Evolutionary conservation across 2,797 vertebrate species (phyloP).

Genomic region (Fundulus diaphanus): DNA sequence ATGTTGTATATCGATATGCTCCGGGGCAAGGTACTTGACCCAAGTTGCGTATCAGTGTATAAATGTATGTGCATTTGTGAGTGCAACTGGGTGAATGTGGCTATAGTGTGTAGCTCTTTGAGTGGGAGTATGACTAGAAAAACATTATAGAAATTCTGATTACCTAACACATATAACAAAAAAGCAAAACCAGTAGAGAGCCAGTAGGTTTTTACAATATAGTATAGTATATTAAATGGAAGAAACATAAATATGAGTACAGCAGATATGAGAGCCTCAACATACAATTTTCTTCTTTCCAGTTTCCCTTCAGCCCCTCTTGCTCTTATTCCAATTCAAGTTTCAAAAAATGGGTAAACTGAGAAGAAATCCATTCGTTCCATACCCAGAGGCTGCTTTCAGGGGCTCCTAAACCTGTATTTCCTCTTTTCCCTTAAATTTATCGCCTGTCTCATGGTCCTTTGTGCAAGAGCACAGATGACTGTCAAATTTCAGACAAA

Average conservation of each 20-base stretch:
- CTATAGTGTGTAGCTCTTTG: not conserved
- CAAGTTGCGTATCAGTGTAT: not conserved
- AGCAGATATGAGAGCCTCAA: constrained; percentile 44
- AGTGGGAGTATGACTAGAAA: not conserved
- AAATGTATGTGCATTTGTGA: not conserved
- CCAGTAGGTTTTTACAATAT: not conserved
- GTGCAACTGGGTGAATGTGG: not conserved
- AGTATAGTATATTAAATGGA: not conserved
- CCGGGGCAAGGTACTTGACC: not conserved
- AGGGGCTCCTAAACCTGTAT: constrained; percentile 74
- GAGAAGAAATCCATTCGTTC: constrained; percentile 76
- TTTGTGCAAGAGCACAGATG: constrained; percentile 66
- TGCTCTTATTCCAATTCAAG: constrained; percentile 73
- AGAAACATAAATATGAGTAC: constrained; percentile 20
- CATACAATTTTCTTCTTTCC: constrained; percentile 39
- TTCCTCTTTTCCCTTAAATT: constrained; percentile 70
- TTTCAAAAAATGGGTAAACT: constrained; percentile 68
- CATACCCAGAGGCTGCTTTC: constrained; percentile 74
- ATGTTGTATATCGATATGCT: not conserved
- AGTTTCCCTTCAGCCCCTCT: constrained; percentile 42
- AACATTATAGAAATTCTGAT: not conserved
- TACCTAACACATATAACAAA: not conserved
- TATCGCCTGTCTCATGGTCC: constrained; percentile 69
- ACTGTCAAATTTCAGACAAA: constrained; percentile 71
- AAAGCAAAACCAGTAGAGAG: not conserved